Conservation (phyloP, 2,888 invertebrate genomes). For the Nycteola revayana region DNA sequence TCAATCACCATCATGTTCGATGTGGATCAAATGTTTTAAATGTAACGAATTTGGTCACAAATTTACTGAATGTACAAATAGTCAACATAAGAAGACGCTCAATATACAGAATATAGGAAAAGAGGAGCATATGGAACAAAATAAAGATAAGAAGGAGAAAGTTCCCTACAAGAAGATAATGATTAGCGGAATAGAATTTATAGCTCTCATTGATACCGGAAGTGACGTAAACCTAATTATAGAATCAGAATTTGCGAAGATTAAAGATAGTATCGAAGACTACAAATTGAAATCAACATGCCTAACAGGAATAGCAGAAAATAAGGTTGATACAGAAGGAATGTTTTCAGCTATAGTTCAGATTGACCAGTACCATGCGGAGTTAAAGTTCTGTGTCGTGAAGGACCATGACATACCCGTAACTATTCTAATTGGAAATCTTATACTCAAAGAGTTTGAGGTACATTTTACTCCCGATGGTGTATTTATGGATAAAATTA, state of each 20-base stretch:
- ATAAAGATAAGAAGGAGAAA: not conserved
- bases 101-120: slow-evolving; percentile 1
- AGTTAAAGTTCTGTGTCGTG: slow-evolving; percentile 15
- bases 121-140: too few relatives aligned
- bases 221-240: slow-evolving; percentile 23
- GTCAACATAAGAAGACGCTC: slow-evolving; percentile 2
- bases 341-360: slow-evolving; percentile 11
- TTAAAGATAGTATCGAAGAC: not conserved
- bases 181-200: not conserved
- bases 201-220: slow-evolving; percentile 18
- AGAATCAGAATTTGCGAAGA: slow-evolving; percentile 5
- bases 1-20: slow-evolving; percentile 20
- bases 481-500: slow-evolving; percentile 7
- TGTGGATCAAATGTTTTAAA: slow-evolving; percentile 37
- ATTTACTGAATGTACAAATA: slow-evolving; percentile 1
- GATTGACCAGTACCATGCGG: slow-evolving; percentile 12
- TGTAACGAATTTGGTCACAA: slow-evolving; percentile 10
- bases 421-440: slow-evolving; percentile 18
- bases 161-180: slow-evolving; percentile 1
- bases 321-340: slow-evolving; percentile 16
- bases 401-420: slow-evolving; percentile 18
- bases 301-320: slow-evolving; percentile 13
- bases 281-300: not conserved
- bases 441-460: slow-evolving; percentile 21
- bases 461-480: slow-evolving; percentile 10